Base-by-base conservation (phyloP, 2,797 vertebrate species). In the Podarcis lilfordi region DNA sequence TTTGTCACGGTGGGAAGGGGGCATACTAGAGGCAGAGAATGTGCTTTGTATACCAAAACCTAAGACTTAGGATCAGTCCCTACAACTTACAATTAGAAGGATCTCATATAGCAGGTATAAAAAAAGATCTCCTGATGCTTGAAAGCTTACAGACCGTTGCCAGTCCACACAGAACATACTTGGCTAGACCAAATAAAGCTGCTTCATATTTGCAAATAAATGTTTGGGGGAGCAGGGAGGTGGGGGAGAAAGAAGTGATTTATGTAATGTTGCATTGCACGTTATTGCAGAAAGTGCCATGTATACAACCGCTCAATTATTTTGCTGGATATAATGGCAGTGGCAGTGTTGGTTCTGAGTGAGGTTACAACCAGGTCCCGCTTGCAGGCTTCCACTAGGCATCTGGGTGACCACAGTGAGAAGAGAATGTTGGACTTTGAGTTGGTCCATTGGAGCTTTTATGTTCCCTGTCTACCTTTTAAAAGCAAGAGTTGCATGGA, bases 231-330 rank as follows among this genome's bases (percentile, higher is more conserved):
- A 61, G 59, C 27, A 32, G 55, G 35, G 9, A 69, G 29, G 29
- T 29, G 43, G 59, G 55, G 43, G 23, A 74, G 17, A 55, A 55
- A 55, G 13, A n/a, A 8, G 76, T 69, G 23, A 79, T 79, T 50
- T 68, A 71, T 13, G 3, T 21, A 79, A 29, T 45, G 9, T 32
- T 68, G 19, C 37, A 68, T 9, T 61, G 43, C 9, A 77, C 84
- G 88, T 84, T 88, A 75, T 90, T 45, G 66, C 75, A 5, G 3
- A 89, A 37, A 77, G 32, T 23, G 50, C 59, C n/a, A 89, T 80
- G 40, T 15, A 8, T 0, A 25, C 76, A 45, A 85, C 10, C 17
- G 2, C 61, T 61, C 37, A 45, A 86, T 78, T 0, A 43, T 88
- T 55, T 55, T 15, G 50, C 50, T 55, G 50, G 50, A 55, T 40